Base-by-base conservation (phyloP, 2,797 vertebrate genomes). In the Cuculus canorus region DNA sequence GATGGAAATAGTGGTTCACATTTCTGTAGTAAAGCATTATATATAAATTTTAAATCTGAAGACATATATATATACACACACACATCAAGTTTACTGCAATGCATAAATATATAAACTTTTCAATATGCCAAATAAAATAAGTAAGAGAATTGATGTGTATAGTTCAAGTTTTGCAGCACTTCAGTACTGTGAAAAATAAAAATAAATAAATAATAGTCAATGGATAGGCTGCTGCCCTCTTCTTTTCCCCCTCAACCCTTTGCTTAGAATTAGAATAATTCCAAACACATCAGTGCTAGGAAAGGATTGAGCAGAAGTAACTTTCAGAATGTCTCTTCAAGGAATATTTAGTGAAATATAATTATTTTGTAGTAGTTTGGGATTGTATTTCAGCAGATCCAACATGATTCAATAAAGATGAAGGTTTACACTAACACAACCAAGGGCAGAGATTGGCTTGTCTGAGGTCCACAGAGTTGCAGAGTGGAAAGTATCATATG, bases 101-200 rank as follows among this genome's bases (percentile, higher is more conserved):
- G 91, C 95, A 95, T 96, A 94, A 87, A 88, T 78, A 95, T 88
- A 94, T 93, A 96, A 95, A 95, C 57, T 68, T 90, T 50, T 96
- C 91, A 80, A 96, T 92, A 97, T 61, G 95, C 85, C 78, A 97
- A 94, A 91, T 86, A 81, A 95, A 89, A 66, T 92, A 96, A 95
- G 94, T 87, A 88, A 94, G 91, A 92, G 92, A 94, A 95, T 88
- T 28, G 69, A 96, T 97, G 96, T 92, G 92, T 97, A 90, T 88
- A 95, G 68, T 97, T 96, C 96, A 97, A 97, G 97, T 96, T 95
- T 96, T 93, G 92, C 95, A 95, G 90, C 94, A 95, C 95, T 94
- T 88, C 95, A 95, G 90, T 83, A 90, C 33, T 71, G 53, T 94
- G 91, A 92, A 95, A 95, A 87, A 87, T 28, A 70, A 85, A 39